phyloP scores from a whole-genome alignment of 2,113 vertebrate genomes.

The Eulemur rufifrons region DNA sequence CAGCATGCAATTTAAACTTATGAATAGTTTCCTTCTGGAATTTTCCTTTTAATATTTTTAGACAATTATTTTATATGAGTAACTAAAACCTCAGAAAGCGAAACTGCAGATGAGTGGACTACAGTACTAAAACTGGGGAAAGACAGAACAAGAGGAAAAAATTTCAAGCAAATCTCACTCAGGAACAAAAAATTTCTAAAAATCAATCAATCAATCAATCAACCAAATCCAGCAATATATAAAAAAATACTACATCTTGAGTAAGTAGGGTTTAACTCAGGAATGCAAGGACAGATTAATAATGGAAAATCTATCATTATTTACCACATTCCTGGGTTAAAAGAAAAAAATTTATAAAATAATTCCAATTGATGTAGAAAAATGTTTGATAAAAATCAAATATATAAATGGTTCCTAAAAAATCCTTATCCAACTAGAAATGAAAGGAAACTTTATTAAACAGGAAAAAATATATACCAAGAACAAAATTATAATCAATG shows the following conservation, averaged over 20 bases:
- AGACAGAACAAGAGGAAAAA: background rate
- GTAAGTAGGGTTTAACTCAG: background rate
- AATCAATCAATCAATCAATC: background rate
- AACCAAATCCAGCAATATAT: background rate
- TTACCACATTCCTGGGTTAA: background rate
- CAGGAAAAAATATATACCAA: background rate
- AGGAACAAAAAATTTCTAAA: background rate
- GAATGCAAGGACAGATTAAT: background rate
- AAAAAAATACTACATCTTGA: background rate
- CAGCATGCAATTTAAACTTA: background rate
- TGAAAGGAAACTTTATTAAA: background rate
- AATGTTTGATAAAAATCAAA: background rate
- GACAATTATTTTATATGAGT: background rate
- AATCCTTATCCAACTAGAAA: background rate
- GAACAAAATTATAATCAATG: slow-evolving; percentile 6
- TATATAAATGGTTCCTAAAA: background rate
- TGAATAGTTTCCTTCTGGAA: background rate
- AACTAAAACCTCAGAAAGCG: background rate
- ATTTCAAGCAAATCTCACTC: background rate
- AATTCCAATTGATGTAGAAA: background rate
- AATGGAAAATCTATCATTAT: background rate
- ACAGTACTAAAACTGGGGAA: background rate
- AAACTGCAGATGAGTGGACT: background rate
- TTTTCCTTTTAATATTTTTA: background rate
- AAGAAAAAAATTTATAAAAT: background rate